A percentile compares a stretch with the other conserved stretches of the same genome.
Evolutionary conservation across 1,140 invertebrate species (phyloP).

Genomic region (Drosophila mojavensis): DNA sequence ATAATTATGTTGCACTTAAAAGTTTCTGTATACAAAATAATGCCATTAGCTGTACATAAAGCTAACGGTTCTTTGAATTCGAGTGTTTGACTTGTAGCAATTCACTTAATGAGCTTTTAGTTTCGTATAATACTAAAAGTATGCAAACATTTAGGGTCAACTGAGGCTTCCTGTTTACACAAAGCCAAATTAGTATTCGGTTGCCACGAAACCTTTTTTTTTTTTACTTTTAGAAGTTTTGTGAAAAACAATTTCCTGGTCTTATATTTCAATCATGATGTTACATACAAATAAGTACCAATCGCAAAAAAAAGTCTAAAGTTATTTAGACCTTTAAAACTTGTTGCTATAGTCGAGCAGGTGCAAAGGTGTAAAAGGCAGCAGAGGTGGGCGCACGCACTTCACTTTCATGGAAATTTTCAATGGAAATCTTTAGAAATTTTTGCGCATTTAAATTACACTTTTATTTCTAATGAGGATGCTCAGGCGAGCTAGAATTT

Average conservation of each 20-base stretch:
- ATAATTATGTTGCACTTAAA: too few relatives aligned
- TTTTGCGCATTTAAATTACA: conserved; percentile 30
- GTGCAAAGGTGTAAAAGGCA: neutral
- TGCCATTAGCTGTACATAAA: too few relatives aligned
- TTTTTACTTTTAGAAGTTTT: conserved; percentile 5
- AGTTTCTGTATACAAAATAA: too few relatives aligned
- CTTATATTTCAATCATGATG: conserved; percentile 37
- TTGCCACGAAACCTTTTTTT: too few relatives aligned
- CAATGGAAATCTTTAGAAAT: conserved; percentile 46
- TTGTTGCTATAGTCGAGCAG: conserved; percentile 18
- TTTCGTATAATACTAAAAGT: neutral
- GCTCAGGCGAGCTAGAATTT: conserved; percentile 12
- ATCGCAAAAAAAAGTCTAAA: neutral
- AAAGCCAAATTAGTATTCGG: neutral
- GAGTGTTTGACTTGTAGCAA: neutral
- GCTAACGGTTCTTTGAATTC: too few relatives aligned
- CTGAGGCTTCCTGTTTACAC: neutral
- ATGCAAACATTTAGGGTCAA: neutral
- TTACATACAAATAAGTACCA: conserved; percentile 25
- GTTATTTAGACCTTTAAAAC: conserved; percentile 13
- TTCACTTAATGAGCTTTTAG: neutral
- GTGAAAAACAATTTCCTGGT: conserved; percentile 28
- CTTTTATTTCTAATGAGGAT: conserved; percentile 42
- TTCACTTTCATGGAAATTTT: conserved; percentile 17
- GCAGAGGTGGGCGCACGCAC: neutral